Percentiles rank a stretch among this genome's conserved stretches.
phyloP scores from a whole-genome alignment of 2,888 invertebrate genomes.

The Xestia c-nigrum region DNA sequence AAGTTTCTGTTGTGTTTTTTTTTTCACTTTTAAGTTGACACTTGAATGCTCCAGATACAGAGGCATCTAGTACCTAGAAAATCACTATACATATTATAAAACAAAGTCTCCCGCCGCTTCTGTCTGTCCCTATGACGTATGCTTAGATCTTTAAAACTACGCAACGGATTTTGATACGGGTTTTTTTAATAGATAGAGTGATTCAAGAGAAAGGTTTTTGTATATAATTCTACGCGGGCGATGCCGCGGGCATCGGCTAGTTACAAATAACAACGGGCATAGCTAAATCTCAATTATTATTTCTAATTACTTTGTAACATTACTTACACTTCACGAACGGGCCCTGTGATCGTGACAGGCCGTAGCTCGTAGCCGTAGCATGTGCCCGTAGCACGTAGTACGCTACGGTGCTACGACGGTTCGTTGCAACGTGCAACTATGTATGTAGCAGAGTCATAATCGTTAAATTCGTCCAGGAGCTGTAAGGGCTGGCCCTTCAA shows the following conservation, averaged over 20 bases:
- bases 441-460: not conserved
- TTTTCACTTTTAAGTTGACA: not conserved
- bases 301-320: not conserved
- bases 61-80: not conserved
- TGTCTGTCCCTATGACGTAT: too few species aligned
- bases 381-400: conserved; percentile 13
- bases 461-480: not conserved
- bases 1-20: not conserved
- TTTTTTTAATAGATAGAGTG: too few species aligned
- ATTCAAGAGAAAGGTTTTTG: too few species aligned
- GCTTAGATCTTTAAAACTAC: too few species aligned
- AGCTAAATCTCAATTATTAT: not conserved
- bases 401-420: not conserved
- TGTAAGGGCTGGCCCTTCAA: not conserved
- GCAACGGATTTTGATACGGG: too few species aligned
- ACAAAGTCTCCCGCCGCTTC: too few species aligned
- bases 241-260: too few species aligned
- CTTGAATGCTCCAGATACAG: not conserved
- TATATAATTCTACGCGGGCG: too few species aligned
- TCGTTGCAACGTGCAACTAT: not conserved
- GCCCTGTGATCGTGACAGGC: not conserved
- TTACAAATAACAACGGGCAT: not conserved
- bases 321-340: not conserved
- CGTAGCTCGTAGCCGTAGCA: conserved; percentile 11
- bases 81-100: too few species aligned